A percentile compares a stretch with the other conserved stretches of the same genome.
Conservation (phyloP, 1,140 invertebrate species). For the Zaprionus lachaisei region DNA sequence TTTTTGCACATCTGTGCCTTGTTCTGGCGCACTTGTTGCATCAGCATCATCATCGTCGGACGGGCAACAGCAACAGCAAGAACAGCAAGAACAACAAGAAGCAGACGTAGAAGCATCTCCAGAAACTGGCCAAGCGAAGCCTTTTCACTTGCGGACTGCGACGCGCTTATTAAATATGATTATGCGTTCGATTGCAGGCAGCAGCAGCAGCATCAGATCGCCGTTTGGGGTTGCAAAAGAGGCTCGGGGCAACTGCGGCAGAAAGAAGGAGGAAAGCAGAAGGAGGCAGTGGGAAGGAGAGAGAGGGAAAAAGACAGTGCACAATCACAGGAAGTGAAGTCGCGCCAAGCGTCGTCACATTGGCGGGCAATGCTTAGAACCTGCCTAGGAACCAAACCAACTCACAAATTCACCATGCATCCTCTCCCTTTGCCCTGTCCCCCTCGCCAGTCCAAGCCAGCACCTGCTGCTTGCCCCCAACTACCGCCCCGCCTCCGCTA, state of each 20-base stretch:
- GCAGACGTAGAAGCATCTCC: constrained; percentile 15
- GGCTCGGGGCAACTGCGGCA: not conserved
- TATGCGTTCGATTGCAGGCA: constrained; percentile 76
- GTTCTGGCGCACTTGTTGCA: constrained; percentile 77
- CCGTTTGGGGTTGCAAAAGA: constrained; percentile 28
- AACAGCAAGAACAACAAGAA: constrained; percentile 12
- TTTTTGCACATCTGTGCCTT: constrained; percentile 73
- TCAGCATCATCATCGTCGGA: constrained; percentile 32
- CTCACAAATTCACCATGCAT: not conserved
- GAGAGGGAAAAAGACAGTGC: not conserved
- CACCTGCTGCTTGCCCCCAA: constrained; percentile 4
- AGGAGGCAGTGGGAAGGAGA: not conserved
- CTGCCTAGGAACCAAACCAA: constrained; percentile 19
- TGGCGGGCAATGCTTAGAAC: constrained; percentile 57
- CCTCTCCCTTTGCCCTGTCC: not conserved
- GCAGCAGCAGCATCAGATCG: constrained; percentile 7
- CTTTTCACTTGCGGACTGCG: constrained; percentile 54
- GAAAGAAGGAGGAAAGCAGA: not conserved
- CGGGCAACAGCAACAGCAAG: constrained; percentile 27
- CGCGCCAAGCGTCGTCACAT: constrained; percentile 78
- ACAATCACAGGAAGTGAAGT: constrained; percentile 71
- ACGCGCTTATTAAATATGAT: constrained; percentile 82
- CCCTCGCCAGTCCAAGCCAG: not conserved
- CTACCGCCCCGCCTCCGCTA: not conserved
- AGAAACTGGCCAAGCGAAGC: constrained; percentile 22